Evolutionary conservation across 2,888 invertebrate species (phyloP), one percentile per base, ranked within the genome.

Genomic region (Rhaphigaster nebulosa): DNA sequence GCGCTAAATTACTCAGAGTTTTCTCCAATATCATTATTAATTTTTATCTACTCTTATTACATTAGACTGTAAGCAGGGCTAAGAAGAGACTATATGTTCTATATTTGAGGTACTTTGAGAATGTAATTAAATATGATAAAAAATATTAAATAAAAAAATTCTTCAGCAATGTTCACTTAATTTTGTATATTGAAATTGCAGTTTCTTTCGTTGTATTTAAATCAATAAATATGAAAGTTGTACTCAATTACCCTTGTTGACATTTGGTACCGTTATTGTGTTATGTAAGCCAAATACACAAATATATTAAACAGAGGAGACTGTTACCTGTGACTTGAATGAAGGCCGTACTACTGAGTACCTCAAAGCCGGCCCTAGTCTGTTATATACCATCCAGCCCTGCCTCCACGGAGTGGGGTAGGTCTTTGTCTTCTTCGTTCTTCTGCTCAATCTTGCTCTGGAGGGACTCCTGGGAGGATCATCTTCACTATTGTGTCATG

Each of bases 261-360:
- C 70, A 76, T 76, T 76, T 10, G 20, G 38, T 76, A 76, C 70
- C 38, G 70, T 38, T 76, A 76, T 38, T 0, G 34, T 76, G 12
- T 76, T 76, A 76, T 20, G 38, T 76, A 76, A 76, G 13, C 1
- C 13, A 38, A 29, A 29, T 29, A 76, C 38, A 76, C 15, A 76
- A 38, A 76, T 76, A 38, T 10, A 76, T 76, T 38, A 18, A 20
- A 38, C 0, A 76, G 20, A 20, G 38, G 20, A 20, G 15, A 4
- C 4, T 13, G 41, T 84, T 41, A 41, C 84, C 41, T 41, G 23
- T 84, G 8, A 84, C 13, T 84, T 26, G 84, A 50, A 84, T 26
- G 84, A 84, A 84, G 84, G 84, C 1, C 84, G 84, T 50, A 50
- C n/a, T 23, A 84, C 84, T 84, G 84, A 84, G 84, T 84, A 45